A percentile compares a stretch with the other conserved stretches of the same genome.
Conservation (phyloP, 2,113 vertebrate species). For the Damaliscus lunatus region DNA sequence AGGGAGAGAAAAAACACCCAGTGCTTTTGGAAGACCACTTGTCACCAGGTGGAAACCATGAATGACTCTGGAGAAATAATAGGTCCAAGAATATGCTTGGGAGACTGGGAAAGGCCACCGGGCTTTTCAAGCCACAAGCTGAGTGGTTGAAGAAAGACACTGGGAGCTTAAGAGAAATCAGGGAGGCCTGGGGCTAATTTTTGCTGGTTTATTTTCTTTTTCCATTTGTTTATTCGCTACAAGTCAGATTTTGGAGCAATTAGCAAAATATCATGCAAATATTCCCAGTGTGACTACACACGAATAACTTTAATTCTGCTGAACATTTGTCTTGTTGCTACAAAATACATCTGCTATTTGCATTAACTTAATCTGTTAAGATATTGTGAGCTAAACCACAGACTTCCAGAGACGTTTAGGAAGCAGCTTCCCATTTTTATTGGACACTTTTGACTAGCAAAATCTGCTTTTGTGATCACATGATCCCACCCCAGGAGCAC, state of each 20-base stretch:
- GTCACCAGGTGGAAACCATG: background rate
- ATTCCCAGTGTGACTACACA: conserved; percentile 83
- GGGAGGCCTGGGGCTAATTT: conserved; percentile 71
- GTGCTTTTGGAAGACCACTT: background rate
- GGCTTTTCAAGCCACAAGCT: conserved; percentile 45
- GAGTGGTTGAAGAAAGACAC: conserved; percentile 54
- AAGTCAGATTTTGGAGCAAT: conserved; percentile 83
- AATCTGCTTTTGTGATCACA: conserved; percentile 56
- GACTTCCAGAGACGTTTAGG: conserved; percentile 81
- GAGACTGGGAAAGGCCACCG: conserved; percentile 4
- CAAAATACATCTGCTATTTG: conserved; percentile 84
- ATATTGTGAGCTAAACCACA: conserved; percentile 79
- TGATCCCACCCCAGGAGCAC: conserved; percentile 32
- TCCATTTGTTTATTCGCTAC: conserved; percentile 77
- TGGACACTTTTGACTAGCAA: conserved; percentile 68
- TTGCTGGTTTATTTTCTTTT: conserved; percentile 47
- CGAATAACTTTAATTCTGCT: conserved; percentile 80
- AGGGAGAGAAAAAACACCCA: background rate
- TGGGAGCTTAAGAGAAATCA: conserved; percentile 54
- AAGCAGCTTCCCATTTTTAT: conserved; percentile 78
- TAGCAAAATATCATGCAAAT: conserved; percentile 86
- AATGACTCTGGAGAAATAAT: conserved; percentile 25
- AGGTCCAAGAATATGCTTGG: background rate
- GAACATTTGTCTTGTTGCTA: conserved; percentile 79
- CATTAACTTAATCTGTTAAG: conserved; percentile 80